Base-by-base conservation (phyloP, 2,888 invertebrate genomes). In the Ditula angustiorana region DNA sequence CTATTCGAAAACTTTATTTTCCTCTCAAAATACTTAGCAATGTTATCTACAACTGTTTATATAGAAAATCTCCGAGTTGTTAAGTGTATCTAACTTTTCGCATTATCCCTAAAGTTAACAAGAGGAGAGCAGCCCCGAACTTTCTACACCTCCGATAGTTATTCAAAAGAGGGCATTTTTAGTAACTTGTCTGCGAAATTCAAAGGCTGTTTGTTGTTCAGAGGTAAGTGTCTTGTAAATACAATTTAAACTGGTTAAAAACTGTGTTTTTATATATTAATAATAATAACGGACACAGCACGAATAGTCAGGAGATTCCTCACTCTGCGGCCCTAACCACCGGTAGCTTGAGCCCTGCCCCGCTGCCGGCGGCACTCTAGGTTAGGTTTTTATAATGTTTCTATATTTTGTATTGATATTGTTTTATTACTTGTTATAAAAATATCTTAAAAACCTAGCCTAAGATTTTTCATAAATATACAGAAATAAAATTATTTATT, bases 71-170 rank as follows among this genome's bases (percentile, higher is more conserved):
- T 41, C 41, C 16, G 24, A 33, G 26, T 50, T 50, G 19, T 49
- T 50, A 28, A 60, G 50, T 50, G 50, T 50, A 37, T 26, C n/a
- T 2, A 50, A 60, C 28, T 50, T 60, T 41, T n/a, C 37, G 13
- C 28, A 28, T 37, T 50, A 60, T 49, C 60, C 50, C 41, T 49
- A 37, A 60, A 60, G 50, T 60, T 60, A 60, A 50, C 50, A 37
- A 60, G 19, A 26, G 21, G 33, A 44, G 35, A 33, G 47, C 10
- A 26, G 26, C 19, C 11, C n/a, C n/a, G 13, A 60, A 26, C 21
- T 60, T 60, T 46, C n/a, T 50, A n/a, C 19, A 50, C 19, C 41
- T 56, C 10, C 49, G 50, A 60, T 60, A 60, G 50, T 41, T 49
- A 37, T 49, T 30, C 37, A 50, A 50, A 41, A 37, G n/a, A n/a